Base-by-base conservation (phyloP, 1,140 invertebrate genomes). In the Nomia melanderi region DNA sequence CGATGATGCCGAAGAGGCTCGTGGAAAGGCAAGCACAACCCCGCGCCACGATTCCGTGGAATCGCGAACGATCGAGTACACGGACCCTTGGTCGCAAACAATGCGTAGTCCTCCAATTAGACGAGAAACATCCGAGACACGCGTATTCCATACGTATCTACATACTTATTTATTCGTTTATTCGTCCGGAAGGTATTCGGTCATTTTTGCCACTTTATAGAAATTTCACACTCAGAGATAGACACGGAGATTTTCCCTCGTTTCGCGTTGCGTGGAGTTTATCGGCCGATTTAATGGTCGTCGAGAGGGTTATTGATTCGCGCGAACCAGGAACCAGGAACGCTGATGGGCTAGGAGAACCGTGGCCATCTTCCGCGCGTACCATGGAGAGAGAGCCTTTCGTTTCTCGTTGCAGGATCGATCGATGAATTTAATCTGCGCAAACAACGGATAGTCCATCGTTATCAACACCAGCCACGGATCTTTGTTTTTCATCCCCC, bases 341-440 rank as follows among this genome's bases (percentile, higher is more conserved):
- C 36, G 27, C 14, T 11, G 33, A 31, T 33, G 31, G n/a, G 60
- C 56, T 59, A 47, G 62, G 57, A 44, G 64, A 66, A 67, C 56
- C 39, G 25, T 69, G 44, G 56, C 71, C 60, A 59, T 47, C 74
- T 78, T 63, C 79, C 50, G 25, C 47, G 14, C 44, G 1, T 33
- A 78, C 25, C 54, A 67, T 14, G 9, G 39, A 14, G 39, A 14
- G 12, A 41, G 56, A 39, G 59, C 59, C 54, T 71, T 73, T 67
- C 79, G 77, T 82, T 83, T 79, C 72, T 39, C 77, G 80, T 60
- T 67, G 47, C 44, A 67, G 71, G 81, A 82, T 83, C 82, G 77
- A 83, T 83, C 82, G 80, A 79, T 67, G 66, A 82, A 83, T 83
- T 83, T 83, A 83, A 83, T 83, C 82, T 83, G 80, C 77, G 59